phyloP scores from a whole-genome alignment of 2,113 vertebrate species.

The Phyllopteryx taeniolatus region DNA sequence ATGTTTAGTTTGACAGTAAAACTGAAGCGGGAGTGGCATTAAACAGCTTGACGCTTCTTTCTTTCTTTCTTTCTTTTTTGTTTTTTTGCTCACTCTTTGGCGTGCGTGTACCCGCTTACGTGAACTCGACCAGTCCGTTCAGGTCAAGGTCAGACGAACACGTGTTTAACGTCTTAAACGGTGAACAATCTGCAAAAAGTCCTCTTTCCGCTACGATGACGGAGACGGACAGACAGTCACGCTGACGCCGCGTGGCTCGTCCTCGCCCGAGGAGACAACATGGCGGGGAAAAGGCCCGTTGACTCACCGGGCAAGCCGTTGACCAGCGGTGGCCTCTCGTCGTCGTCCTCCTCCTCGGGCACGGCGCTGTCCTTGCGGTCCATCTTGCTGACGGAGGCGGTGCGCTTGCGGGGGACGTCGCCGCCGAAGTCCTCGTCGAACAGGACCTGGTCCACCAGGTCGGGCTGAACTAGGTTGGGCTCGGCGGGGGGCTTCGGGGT shows the following conservation, averaged over 20 bases:
- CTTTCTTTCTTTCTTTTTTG: too few species aligned
- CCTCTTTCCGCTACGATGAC: not conserved
- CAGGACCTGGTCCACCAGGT: slow-evolving; percentile 72
- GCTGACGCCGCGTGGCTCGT: slow-evolving; percentile 1
- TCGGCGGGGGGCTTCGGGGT: slow-evolving; percentile 82
- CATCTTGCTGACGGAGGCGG: slow-evolving; percentile 70
- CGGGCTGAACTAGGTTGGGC: slow-evolving; percentile 68
- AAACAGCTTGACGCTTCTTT: too few species aligned
- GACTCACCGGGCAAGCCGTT: slow-evolving; percentile 67
- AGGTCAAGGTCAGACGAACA: not conserved
- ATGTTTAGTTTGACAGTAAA: too few species aligned
- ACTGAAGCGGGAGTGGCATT: too few species aligned
- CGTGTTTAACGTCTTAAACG: not conserved
- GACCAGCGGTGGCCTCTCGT: slow-evolving; percentile 64
- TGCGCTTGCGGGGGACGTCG: slow-evolving; percentile 62
- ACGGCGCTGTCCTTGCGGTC: slow-evolving; percentile 67
- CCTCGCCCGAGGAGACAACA: slow-evolving; percentile 3
- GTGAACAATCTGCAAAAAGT: slow-evolving; percentile 9
- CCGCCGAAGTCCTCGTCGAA: slow-evolving; percentile 65
- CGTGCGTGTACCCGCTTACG: not conserved
- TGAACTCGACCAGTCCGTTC: not conserved
- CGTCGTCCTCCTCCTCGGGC: slow-evolving; percentile 68
- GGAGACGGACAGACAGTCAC: slow-evolving; percentile 17
- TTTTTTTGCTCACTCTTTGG: too few species aligned
- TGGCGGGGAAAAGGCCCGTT: not conserved